A percentile compares a stretch with the other conserved stretches of the same genome.
Evolutionary conservation across 2,888 invertebrate genomes (phyloP).

Genomic region (Belgica antarctica): DNA sequence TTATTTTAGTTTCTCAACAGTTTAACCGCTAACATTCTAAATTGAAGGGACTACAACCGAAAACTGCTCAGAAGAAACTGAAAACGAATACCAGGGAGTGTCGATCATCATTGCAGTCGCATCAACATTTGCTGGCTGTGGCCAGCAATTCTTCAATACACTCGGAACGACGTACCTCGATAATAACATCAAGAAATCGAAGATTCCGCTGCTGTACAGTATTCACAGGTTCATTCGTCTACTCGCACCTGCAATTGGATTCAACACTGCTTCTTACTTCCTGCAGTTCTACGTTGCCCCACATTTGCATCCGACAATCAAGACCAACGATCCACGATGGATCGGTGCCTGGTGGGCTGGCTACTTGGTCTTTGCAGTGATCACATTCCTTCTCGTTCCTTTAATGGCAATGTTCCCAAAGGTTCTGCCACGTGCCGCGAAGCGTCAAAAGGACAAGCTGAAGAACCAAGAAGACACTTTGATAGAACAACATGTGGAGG

Average conservation of each 20-base stretch:
- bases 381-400: constrained; percentile 59
- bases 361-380: constrained; percentile 60
- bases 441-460: constrained; percentile 4
- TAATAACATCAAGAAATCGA: constrained; percentile 63
- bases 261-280: constrained; percentile 59
- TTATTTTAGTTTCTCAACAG: neutral
- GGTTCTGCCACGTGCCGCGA: constrained; percentile 61
- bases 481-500: neutral
- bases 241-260: constrained; percentile 63
- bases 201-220: constrained; percentile 62
- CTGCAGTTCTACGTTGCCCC: constrained; percentile 62
- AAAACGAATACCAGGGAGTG: constrained; percentile 56
- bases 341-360: constrained; percentile 73
- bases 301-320: constrained; percentile 59
- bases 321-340: constrained; percentile 64
- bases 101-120: constrained; percentile 58
- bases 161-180: constrained; percentile 66
- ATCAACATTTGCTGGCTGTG: neutral
- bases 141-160: constrained; percentile 53
- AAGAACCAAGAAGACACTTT: neutral
- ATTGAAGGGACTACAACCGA: neutral
- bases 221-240: constrained; percentile 61
- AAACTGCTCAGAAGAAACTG: constrained; percentile 46
- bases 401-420: constrained; percentile 63
- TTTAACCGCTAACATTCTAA: neutral